These are phyloP conservation scores for Camponotus pennsylvanicus DNA, from an alignment of 1,140 invertebrate species.

Conservation along the genomic window DNA sequence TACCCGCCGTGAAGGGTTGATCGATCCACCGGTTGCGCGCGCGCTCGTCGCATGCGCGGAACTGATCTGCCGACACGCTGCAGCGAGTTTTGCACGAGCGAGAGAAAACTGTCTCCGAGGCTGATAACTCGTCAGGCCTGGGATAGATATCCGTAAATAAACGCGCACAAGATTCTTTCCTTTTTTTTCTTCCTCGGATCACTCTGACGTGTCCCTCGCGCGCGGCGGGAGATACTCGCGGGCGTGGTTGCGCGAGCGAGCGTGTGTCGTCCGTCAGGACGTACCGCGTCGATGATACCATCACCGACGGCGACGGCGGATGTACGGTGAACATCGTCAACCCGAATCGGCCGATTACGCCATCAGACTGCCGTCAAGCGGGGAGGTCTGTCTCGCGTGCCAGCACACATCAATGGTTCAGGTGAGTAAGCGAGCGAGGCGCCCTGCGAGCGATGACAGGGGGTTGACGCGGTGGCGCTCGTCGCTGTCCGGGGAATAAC, in stretches of 20 bases:
- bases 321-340: slow-evolving; percentile 75
- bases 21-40: slow-evolving; percentile 69
- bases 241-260: background rate
- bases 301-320: slow-evolving; percentile 65
- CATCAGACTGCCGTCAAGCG: slow-evolving; percentile 70
- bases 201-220: slow-evolving; percentile 52
- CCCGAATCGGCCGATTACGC: slow-evolving; percentile 72
- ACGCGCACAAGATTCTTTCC: background rate
- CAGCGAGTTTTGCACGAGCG: slow-evolving; percentile 7
- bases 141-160: slow-evolving; percentile 33
- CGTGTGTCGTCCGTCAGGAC: slow-evolving; percentile 48
- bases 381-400: slow-evolving; percentile 73
- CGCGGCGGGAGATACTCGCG: slow-evolving; percentile 32
- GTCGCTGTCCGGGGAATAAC: background rate
- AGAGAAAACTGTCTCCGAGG: slow-evolving; percentile 14
- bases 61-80: slow-evolving; percentile 41
- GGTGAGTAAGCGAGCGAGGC: slow-evolving; percentile 71
- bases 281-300: slow-evolving; percentile 22
- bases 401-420: slow-evolving; percentile 83
- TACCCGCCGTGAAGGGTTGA: slow-evolving; percentile 19
- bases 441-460: background rate
- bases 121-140: slow-evolving; percentile 11
- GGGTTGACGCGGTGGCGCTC: background rate
- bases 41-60: slow-evolving; percentile 52
- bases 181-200: background rate